Percentiles rank a stretch among this genome's conserved stretches.
phyloP scores from a whole-genome alignment of 2,113 vertebrate genomes.

The Trinectes maculatus region DNA sequence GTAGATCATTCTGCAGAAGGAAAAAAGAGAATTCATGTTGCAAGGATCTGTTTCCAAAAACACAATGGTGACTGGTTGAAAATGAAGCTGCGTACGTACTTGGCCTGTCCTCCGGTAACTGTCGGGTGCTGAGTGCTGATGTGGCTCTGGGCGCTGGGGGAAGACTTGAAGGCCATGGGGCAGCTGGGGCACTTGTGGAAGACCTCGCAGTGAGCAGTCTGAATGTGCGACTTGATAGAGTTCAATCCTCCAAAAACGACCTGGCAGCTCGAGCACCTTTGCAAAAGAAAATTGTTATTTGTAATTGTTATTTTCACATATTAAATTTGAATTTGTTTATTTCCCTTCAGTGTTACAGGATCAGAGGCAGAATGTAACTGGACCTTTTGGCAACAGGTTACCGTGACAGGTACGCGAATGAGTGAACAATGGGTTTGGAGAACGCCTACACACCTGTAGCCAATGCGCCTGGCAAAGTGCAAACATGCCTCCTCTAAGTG shows the following conservation, averaged over 20 bases:
- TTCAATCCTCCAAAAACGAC: slow-evolving; percentile 94
- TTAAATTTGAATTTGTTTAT: accelerated
- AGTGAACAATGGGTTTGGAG: too few species aligned
- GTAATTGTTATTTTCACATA: too few species aligned
- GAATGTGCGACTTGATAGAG: slow-evolving; percentile 97
- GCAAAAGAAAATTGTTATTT: background rate
- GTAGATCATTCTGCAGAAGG: slow-evolving; percentile 89
- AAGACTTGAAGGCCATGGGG: slow-evolving; percentile 97
- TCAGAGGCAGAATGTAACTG: background rate
- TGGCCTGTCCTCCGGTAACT: slow-evolving; percentile 89
- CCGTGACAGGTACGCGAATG: too few species aligned
- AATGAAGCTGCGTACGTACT: slow-evolving; percentile 73
- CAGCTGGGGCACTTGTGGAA: slow-evolving; percentile 99
- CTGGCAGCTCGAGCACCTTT: slow-evolving; percentile 94
- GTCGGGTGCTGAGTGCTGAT: slow-evolving; percentile 92
- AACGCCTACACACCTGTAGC: slow-evolving; percentile 85
- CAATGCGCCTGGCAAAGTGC: slow-evolving; percentile 91
- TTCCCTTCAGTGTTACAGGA: background rate
- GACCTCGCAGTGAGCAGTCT: slow-evolving; percentile 95
- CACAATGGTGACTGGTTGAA: too few species aligned
- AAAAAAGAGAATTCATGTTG: background rate
- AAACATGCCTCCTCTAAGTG: slow-evolving; percentile 92
- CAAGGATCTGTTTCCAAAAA: background rate
- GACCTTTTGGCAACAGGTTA: background rate
- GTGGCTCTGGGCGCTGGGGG: slow-evolving; percentile 92